These are phyloP conservation scores for Drosophila yakuba DNA, from an alignment of 1,140 invertebrate species.

Conservation along the genomic window DNA sequence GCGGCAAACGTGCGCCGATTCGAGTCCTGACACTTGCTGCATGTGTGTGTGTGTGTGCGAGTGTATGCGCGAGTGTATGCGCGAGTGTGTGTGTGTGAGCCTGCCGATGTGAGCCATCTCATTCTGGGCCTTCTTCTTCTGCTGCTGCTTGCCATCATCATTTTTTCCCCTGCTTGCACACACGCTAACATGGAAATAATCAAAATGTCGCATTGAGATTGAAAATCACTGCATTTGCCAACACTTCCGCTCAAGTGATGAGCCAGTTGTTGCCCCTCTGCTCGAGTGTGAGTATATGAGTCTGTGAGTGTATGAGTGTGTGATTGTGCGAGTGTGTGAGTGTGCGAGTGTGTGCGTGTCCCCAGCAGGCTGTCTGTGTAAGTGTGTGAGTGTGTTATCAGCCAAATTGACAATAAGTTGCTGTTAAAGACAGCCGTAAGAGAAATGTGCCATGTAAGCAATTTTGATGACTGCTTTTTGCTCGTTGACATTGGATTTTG, in stretches of 20 bases:
- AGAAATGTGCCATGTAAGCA: conserved; percentile 78
- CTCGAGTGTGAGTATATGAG: background rate
- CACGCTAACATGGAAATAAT: conserved; percentile 82
- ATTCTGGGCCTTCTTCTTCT: conserved; percentile 49
- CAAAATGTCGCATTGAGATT: conserved; percentile 83
- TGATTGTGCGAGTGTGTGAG: background rate
- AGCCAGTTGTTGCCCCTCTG: conserved; percentile 71
- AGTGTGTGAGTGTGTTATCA: conserved; percentile 62
- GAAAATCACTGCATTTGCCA: conserved; percentile 83
- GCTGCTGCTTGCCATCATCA: conserved; percentile 33
- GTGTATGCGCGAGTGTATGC: conserved; percentile 10
- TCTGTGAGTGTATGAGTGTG: conserved; percentile 6
- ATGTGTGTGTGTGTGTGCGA: conserved; percentile 10
- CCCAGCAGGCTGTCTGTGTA: conserved; percentile 26
- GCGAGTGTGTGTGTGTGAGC: background rate
- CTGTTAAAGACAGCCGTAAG: conserved; percentile 77
- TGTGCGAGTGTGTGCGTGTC: conserved; percentile 22
- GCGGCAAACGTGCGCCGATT: conserved; percentile 76
- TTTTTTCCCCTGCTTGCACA: conserved; percentile 53
- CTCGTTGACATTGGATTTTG: conserved; percentile 60
- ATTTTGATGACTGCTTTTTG: conserved; percentile 66
- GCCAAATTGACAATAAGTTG: conserved; percentile 79
- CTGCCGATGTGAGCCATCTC: conserved; percentile 34
- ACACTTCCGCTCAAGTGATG: conserved; percentile 81
- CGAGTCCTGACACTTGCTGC: conserved; percentile 74